Conservation (phyloP, 2,888 invertebrate species). For the Cordilura impudica region DNA sequence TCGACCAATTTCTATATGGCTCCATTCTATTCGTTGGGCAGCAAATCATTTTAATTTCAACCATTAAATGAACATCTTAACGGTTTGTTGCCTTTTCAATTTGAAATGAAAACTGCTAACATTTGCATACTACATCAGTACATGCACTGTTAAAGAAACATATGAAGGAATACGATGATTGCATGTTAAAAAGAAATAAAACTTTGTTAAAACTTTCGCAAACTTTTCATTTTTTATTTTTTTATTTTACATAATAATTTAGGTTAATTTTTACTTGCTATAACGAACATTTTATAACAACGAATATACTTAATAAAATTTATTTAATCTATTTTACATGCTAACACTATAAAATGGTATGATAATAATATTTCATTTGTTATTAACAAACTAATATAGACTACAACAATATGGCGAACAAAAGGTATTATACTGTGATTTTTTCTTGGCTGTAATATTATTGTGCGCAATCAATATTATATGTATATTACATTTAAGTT, state of each 20-base stretch:
- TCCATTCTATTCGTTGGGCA: not conserved
- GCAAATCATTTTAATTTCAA: not conserved
- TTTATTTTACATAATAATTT: slow-evolving; percentile 7
- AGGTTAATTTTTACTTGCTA: not conserved
- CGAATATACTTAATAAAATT: slow-evolving; percentile 16
- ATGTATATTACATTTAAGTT: slow-evolving; percentile 77
- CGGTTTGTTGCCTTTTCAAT: slow-evolving; percentile 45
- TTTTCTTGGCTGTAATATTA: slow-evolving; percentile 77
- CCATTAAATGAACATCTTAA: slow-evolving; percentile 26
- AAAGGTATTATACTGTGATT: slow-evolving; percentile 78
- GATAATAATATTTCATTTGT: slow-evolving; percentile 1
- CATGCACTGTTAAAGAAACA: slow-evolving; percentile 1
- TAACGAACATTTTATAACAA: not conserved
- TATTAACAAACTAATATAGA: slow-evolving; percentile 64
- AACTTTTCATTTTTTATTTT: not conserved
- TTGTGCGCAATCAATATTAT: slow-evolving; percentile 78
- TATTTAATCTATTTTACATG: slow-evolving; percentile 56
- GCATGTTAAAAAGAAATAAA: slow-evolving; percentile 44
- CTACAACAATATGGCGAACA: slow-evolving; percentile 76
- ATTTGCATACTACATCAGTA: not conserved
- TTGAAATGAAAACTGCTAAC: too few species aligned
- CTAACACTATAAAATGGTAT: slow-evolving; percentile 45
- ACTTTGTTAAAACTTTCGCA: slow-evolving; percentile 15
- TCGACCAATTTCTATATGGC: too few species aligned
- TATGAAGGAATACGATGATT: not conserved